Conservation (phyloP, 2,113 vertebrate genomes). For the Gymnarchus niloticus region DNA sequence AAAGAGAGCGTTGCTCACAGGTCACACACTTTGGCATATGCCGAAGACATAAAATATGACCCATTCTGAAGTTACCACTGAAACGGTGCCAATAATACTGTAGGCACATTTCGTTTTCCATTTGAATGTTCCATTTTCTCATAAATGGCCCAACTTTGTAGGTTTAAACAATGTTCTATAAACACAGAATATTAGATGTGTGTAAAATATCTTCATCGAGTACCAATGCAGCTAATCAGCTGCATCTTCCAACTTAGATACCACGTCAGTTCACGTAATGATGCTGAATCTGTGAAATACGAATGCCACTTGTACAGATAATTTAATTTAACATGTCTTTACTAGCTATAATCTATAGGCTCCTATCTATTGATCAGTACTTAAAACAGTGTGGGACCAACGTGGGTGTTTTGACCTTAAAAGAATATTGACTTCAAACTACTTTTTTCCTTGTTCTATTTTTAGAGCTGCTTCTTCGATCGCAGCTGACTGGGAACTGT, state of each 20-base stretch:
- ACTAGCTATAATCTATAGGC: neutral
- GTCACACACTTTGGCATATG: no score
- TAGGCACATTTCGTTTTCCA: no score
- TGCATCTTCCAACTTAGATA: neutral
- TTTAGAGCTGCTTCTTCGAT: neutral
- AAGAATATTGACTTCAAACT: no score
- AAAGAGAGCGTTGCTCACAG: neutral
- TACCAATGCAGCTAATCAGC: neutral
- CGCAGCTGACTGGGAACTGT: neutral
- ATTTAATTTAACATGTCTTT: neutral
- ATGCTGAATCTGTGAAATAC: neutral
- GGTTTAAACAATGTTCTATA: no score
- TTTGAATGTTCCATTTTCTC: no score
- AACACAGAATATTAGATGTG: no score
- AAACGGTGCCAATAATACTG: no score
- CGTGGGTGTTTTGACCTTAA: neutral
- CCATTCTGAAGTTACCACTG: no score
- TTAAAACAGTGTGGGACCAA: neutral
- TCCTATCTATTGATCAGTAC: neutral
- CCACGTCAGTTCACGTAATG: neutral
- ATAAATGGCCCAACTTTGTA: no score
- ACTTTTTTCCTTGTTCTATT: neutral
- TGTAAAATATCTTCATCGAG: neutral
- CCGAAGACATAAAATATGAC: no score
- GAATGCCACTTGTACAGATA: no score